phyloP scores from a whole-genome alignment of 2,888 invertebrate species.

The Harpalus rubripes region DNA sequence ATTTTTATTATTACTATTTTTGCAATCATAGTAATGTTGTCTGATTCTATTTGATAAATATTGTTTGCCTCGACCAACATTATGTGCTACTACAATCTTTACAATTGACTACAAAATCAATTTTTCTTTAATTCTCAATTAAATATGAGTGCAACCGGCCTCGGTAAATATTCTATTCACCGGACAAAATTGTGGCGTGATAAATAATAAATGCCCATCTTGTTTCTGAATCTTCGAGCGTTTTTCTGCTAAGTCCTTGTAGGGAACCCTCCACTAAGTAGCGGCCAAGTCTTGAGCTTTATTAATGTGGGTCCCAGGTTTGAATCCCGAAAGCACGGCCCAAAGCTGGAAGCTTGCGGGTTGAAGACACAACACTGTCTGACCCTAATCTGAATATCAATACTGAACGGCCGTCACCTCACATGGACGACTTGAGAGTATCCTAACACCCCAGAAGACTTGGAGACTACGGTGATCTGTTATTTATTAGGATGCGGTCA shows the following conservation, averaged over 20 bases:
- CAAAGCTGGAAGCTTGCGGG: background rate
- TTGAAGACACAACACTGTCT: slow-evolving; percentile 11
- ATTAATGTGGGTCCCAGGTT: slow-evolving; percentile 25
- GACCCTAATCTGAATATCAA: slow-evolving; percentile 40
- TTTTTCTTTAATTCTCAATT: no score
- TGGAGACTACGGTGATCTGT: background rate
- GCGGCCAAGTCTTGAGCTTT: slow-evolving; percentile 7
- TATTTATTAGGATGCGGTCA: background rate
- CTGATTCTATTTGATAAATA: background rate
- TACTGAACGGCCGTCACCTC: slow-evolving; percentile 15
- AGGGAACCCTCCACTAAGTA: no score
- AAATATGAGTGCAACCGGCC: no score
- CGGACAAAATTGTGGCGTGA: no score
- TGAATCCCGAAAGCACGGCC: slow-evolving; percentile 6
- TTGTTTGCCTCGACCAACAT: background rate
- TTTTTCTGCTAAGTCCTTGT: no score
- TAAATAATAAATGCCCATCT: no score
- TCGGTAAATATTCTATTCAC: no score
- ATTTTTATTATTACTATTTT: background rate
- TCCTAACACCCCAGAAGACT: background rate
- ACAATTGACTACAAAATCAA: background rate
- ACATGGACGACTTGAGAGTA: background rate
- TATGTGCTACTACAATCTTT: background rate
- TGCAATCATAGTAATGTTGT: background rate
- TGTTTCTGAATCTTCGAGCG: no score